These are phyloP conservation scores for Intellagama lesueurii DNA, from an alignment of 2,797 vertebrate genomes.

Conservation along the genomic window DNA sequence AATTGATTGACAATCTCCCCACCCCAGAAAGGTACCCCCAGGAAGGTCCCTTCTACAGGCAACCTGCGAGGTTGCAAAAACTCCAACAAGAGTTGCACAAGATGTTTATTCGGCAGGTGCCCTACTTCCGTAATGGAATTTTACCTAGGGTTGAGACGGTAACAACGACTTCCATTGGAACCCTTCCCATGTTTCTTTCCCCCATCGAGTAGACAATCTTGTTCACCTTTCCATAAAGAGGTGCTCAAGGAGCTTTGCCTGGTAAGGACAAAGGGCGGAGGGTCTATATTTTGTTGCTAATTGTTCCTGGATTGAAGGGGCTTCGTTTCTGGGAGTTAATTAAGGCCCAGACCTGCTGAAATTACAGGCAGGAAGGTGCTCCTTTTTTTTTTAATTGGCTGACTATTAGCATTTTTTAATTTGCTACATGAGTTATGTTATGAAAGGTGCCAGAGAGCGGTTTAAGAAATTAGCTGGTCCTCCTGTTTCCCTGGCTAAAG, in stretches of 20 bases:
- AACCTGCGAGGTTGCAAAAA: too few relatives aligned
- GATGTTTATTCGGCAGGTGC: too few relatives aligned
- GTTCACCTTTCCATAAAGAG: neutral
- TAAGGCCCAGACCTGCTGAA: slow-evolving; percentile 57
- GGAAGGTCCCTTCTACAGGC: too few relatives aligned
- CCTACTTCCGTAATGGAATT: too few relatives aligned
- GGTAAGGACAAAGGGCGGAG: too few relatives aligned
- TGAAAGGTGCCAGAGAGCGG: slow-evolving; percentile 69
- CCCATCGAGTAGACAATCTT: too few relatives aligned
- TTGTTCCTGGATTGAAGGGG: slow-evolving; percentile 48
- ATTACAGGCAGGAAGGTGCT: slow-evolving; percentile 53
- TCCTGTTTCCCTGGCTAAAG: slow-evolving; percentile 59
- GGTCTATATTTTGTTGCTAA: fast-evolving
- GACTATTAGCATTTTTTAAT: slow-evolving; percentile 73
- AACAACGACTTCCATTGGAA: too few relatives aligned
- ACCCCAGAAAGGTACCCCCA: too few relatives aligned
- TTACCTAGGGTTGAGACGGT: too few relatives aligned
- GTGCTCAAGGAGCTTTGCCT: neutral
- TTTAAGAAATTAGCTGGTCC: slow-evolving; percentile 72
- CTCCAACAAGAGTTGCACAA: too few relatives aligned
- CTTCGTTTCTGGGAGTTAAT: slow-evolving; percentile 59
- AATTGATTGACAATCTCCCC: too few relatives aligned
- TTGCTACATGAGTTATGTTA: slow-evolving; percentile 73
- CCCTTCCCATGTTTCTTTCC: too few relatives aligned
- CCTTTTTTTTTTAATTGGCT: slow-evolving; percentile 58